Evolutionary conservation across 2,888 invertebrate species (phyloP), one percentile per base, ranked within the genome.

Genomic region (Autographa gamma): DNA sequence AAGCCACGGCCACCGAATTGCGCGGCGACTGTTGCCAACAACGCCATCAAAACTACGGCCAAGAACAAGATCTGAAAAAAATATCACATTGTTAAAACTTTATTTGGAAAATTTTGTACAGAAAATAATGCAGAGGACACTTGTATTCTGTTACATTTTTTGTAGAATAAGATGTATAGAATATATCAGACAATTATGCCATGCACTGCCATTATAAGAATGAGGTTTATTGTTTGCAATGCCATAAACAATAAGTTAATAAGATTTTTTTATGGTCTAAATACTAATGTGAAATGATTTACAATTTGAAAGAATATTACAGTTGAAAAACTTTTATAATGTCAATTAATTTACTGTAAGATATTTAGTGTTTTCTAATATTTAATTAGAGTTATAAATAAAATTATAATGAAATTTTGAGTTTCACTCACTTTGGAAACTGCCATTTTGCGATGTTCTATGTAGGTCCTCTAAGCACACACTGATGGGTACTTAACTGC

Each of bases 371-470:
- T 14, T 31, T 62, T 9, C 41, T 25, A 43, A 14, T 43, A 31
- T 11, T 41, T 43, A 7, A 14, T 8, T 25, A 61, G 7, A 18
- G 3, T 61, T 9, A 19, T 19, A 25, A 62, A 62, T 62, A 31
- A 62, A 48, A 31, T 32, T 1, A 32, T 54, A 3, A 18, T 18
- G 34, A 1, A 52, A 52, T 19, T 6, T 16, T 7, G 16, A 54
- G 16, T 18, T 56, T 56, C 6, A 67, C 80, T 80, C 71, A 80
- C 80, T 70, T 73, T 80, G 41, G 67, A 66, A 13, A 67, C 60
- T 61, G 67, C 73, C 80, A 80, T 80, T 74, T 71, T 77, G 32
- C 34, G 71, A 60, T 72, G 74, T 69, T 68, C 18, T 64, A 61
- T 31, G 62, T 54, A 59, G n/a, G 70, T 58, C 54, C 8, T 61